Percentiles rank a stretch among this genome's conserved stretches.
phyloP scores from a whole-genome alignment of 2,888 invertebrate genomes.

The Platerodrilus igneus region DNA sequence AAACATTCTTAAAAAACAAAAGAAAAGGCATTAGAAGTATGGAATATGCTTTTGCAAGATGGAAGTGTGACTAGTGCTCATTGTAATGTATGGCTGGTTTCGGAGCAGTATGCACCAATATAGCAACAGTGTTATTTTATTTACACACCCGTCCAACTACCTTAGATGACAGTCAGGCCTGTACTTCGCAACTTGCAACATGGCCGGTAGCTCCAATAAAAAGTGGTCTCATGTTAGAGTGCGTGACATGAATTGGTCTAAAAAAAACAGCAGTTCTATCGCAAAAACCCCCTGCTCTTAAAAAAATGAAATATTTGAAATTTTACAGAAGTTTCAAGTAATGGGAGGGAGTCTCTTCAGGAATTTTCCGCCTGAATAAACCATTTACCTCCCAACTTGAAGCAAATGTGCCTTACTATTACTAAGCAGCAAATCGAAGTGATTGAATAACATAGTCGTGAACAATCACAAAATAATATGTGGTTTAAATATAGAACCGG shows the following conservation, averaged over 20 bases:
- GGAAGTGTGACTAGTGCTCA: slow-evolving; percentile 8
- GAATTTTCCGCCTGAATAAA: no score
- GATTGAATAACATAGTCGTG: neutral
- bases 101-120: slow-evolving; percentile 6
- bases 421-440: no score
- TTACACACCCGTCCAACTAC: neutral
- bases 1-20: slow-evolving; percentile 2
- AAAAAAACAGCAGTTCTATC: slow-evolving; percentile 1
- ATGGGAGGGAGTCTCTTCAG: no score
- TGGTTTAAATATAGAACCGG: slow-evolving; percentile 7
- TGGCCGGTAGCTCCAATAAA: slow-evolving; percentile 9
- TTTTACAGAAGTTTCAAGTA: no score
- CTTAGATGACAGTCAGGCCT: neutral
- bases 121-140: slow-evolving; percentile 6
- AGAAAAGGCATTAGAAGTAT: neutral
- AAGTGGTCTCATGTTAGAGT: neutral
- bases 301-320: slow-evolving; percentile 1
- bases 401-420: no score
- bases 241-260: neutral
- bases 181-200: slow-evolving; percentile 3
- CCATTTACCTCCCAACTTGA: no score
- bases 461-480: slow-evolving; percentile 6
- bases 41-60: slow-evolving; percentile 1
- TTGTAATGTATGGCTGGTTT: slow-evolving; percentile 6
- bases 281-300: slow-evolving; percentile 1